Conservation (phyloP, 2,797 vertebrate genomes). For the Myiotriccus ornatus region DNA sequence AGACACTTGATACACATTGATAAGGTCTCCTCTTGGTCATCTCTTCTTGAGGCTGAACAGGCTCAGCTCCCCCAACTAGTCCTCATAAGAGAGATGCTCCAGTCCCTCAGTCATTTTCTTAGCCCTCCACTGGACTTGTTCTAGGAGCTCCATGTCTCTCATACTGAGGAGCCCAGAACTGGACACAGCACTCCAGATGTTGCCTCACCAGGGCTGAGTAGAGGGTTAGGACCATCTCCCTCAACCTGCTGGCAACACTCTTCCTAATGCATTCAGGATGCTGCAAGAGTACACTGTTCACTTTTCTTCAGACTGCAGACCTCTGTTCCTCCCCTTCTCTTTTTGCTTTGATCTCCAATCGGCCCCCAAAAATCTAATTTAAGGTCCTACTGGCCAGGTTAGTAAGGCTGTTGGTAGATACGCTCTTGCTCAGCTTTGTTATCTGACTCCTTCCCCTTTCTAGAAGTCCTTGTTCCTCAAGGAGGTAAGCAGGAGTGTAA, state of each 20-base stretch:
- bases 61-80: neutral
- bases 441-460: neutral
- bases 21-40: neutral
- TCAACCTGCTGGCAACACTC: neutral
- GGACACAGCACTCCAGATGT: neutral
- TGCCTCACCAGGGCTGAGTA: neutral
- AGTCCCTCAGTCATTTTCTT: neutral
- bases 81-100: neutral
- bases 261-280: neutral
- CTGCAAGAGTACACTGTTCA: neutral
- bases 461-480: neutral
- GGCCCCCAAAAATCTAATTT: accelerated
- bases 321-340: neutral
- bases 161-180: neutral
- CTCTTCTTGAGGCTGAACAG: neutral
- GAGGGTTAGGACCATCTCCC: neutral
- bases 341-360: neutral
- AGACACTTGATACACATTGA: neutral
- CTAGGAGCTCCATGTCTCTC: neutral
- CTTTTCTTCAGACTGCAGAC: neutral
- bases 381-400: neutral
- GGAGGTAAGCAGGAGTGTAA: neutral
- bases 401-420: neutral
- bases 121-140: neutral
- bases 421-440: neutral